Conservation (phyloP, 2,113 vertebrate genomes). For the Neoarius graeffei region DNA sequence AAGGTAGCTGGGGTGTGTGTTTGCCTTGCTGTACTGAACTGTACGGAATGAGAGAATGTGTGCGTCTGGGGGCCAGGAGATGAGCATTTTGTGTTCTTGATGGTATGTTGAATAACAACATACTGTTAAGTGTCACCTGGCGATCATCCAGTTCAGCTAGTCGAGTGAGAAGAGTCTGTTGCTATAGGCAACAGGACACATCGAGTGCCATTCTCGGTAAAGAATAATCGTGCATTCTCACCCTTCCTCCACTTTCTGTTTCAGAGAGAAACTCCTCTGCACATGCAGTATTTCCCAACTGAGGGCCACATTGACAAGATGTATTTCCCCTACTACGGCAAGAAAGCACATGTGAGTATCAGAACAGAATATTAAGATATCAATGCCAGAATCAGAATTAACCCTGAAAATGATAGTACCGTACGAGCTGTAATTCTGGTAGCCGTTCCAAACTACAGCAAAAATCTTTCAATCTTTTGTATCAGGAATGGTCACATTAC, state of each 20-base stretch:
- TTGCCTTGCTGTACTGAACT: not conserved
- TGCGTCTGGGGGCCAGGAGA: not conserved
- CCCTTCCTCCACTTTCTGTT: slow-evolving; percentile 19
- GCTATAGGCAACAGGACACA: slow-evolving; percentile 38
- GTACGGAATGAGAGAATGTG: not conserved
- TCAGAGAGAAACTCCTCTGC: slow-evolving; percentile 73
- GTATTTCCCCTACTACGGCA: slow-evolving; percentile 95
- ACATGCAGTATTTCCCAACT: slow-evolving; percentile 78
- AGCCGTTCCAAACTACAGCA: not conserved
- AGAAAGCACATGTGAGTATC: slow-evolving; percentile 85
- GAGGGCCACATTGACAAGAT: slow-evolving; percentile 82
- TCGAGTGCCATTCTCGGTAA: slow-evolving; percentile 2
- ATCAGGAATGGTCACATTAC: not conserved
- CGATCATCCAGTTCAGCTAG: slow-evolving; percentile 19
- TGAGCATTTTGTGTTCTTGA: not conserved
- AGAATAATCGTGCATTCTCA: slow-evolving; percentile 14
- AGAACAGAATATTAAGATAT: not conserved
- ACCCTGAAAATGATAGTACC: not conserved
- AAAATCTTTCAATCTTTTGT: not conserved
- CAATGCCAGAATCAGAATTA: not conserved
- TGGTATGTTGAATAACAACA: not conserved
- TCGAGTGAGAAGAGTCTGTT: slow-evolving; percentile 34
- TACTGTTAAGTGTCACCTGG: slow-evolving; percentile 13
- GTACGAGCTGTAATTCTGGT: not conserved
- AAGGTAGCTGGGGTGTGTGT: not conserved